Evolutionary conservation across 1,140 invertebrate species (phyloP).

Genomic region (Sycophila sp.): DNA sequence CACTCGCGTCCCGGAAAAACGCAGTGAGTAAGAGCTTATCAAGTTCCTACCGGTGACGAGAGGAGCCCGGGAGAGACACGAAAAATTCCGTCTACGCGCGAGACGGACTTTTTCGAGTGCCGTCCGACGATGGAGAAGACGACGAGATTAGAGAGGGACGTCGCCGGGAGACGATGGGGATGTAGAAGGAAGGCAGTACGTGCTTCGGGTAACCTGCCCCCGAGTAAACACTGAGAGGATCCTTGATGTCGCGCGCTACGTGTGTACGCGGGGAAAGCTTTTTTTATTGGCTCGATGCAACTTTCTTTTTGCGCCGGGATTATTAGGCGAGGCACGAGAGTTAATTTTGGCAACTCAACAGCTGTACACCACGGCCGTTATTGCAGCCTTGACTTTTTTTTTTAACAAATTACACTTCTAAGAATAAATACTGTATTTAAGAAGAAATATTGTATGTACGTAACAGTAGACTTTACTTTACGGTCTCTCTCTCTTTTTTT

Average conservation of each 20-base stretch:
- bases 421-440: too few relatives aligned
- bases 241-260: background rate
- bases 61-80: background rate
- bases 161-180: background rate
- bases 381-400: too few relatives aligned
- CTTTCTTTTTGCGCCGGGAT: background rate
- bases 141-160: conserved; percentile 20
- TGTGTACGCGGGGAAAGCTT: background rate
- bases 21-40: conserved; percentile 32
- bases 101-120: conserved; percentile 7
- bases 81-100: conserved; percentile 13
- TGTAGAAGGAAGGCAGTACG: conserved; percentile 8
- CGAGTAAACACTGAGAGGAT: conserved; percentile 11
- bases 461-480: too few relatives aligned
- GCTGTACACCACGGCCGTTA: too few relatives aligned
- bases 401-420: too few relatives aligned
- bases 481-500: too few relatives aligned
- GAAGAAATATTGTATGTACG: too few relatives aligned
- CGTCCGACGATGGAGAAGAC: too few relatives aligned
- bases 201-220: conserved; percentile 20
- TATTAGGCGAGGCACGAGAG: too few relatives aligned
- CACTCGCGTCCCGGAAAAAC: conserved; percentile 11
- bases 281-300: background rate
- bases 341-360: too few relatives aligned
- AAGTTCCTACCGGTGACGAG: background rate